These are phyloP conservation scores for Vulpes vulpes DNA, from an alignment of 2,113 vertebrate species.

Conservation along the genomic window DNA sequence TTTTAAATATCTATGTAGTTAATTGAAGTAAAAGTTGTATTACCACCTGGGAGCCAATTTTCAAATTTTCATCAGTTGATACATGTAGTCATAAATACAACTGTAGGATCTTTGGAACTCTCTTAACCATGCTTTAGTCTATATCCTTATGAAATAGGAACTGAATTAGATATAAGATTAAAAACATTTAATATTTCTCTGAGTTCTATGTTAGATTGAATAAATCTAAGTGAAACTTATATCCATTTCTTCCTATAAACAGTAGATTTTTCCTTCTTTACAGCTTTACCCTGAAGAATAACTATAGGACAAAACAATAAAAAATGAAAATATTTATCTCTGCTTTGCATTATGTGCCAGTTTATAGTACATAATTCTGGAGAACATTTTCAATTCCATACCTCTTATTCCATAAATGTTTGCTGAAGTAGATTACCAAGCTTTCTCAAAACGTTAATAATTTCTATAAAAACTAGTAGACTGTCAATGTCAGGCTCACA, in stretches of 20 bases:
- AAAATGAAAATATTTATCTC: slow-evolving; percentile 35
- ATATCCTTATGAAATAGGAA: not conserved
- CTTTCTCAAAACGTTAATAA: not conserved
- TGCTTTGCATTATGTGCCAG: not conserved
- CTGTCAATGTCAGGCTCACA: not conserved
- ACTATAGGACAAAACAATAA: not conserved
- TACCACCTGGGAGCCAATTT: not conserved
- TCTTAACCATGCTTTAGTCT: not conserved
- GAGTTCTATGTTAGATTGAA: not conserved
- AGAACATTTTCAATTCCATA: not conserved
- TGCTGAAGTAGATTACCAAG: not conserved
- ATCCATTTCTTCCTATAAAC: too few relatives aligned
- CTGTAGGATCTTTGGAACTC: not conserved
- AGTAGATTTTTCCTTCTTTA: not conserved
- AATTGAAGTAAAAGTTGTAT: not conserved
- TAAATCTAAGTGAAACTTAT: not conserved
- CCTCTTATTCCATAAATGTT: slow-evolving; percentile 24
- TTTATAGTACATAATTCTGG: slow-evolving; percentile 6
- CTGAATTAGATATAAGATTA: not conserved
- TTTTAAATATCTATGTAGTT: not conserved
- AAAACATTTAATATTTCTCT: not conserved
- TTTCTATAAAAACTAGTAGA: not conserved
- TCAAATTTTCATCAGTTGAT: not conserved
- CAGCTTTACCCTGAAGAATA: not conserved
- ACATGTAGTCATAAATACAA: not conserved